Conservation (phyloP, 2,797 vertebrate species). For the Heteromormyrus szaboi region DNA sequence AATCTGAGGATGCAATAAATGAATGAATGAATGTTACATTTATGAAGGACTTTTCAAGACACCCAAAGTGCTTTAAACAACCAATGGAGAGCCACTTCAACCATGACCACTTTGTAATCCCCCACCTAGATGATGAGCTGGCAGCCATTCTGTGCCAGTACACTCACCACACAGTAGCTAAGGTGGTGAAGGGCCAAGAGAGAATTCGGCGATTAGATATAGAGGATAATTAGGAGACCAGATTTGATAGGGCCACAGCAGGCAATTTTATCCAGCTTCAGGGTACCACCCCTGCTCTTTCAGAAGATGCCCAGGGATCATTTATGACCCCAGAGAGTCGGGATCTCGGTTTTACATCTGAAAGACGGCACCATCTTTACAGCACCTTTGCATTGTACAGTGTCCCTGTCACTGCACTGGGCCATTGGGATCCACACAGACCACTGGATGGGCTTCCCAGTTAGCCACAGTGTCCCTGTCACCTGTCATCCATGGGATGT, state of each 20-base stretch:
- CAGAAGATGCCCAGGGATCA: background rate
- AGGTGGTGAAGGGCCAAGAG: background rate
- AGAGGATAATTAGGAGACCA: no score
- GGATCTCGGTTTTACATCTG: background rate
- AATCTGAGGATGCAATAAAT: slow-evolving; percentile 15
- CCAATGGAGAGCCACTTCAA: background rate
- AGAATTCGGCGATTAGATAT: background rate
- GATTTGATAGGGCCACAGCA: no score
- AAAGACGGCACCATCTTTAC: background rate
- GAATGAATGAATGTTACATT: background rate
- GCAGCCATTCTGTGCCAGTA: no score
- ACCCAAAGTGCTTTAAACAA: background rate
- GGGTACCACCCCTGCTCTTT: background rate
- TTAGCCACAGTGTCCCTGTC: no score
- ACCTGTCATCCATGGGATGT: background rate
- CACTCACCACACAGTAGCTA: no score
- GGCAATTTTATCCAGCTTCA: no score
- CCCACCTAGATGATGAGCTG: no score
- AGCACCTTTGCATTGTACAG: background rate
- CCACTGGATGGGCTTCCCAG: no score
- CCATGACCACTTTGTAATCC: background rate
- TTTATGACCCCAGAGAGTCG: background rate
- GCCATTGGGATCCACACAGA: no score
- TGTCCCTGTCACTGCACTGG: background rate
- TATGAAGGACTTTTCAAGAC: background rate